Evolutionary conservation across 2,797 vertebrate genomes (phyloP), one percentile per base, ranked within the genome.

Genomic region (Lepilemur ruficaudatus): DNA sequence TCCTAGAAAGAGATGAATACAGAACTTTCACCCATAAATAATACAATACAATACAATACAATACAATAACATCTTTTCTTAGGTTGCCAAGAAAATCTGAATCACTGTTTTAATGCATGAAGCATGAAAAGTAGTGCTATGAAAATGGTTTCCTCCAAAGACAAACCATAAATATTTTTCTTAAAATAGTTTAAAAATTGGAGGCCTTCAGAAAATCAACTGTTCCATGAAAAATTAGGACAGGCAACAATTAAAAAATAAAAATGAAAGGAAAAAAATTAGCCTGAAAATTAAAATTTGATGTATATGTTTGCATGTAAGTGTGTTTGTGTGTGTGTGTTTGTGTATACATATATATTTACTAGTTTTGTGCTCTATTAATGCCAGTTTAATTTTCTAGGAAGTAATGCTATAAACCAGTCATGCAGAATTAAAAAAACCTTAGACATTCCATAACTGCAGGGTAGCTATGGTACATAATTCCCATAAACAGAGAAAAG

Each of bases 321-420:
- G n/a, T 55, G 9, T 59, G 14, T 23, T 25, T 55, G 13, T 57
- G 10, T 76, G 20, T 23, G 7, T 30, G 22, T 10, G 72, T 32
- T 32, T 50, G 30, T 75, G 46, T 75, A 48, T 35, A 70, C 35
- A 48, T 9, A 55, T 35, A 22, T 5, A 17, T 13, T 69, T 93
- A 85, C 41, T 35, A 93, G 57, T 93, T 97, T 97, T 76, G 78
- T 96, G 61, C 48, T 95, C 83, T 23, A 2, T 20, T 96, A 75
- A 81, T 57, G 5, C 20, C 46, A 73, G 18, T 67, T 96, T 94
- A 81, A 73, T 91, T 91, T 96, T 82, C 78, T 90, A 73, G 57
- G 63, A 83, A 41, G 12, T 73, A 52, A 57, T 30, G 75, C 91
- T 87, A 86, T 43, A 92, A 97, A 15, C 46, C 75, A 73, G 17